Evolutionary conservation across 2,888 invertebrate genomes (phyloP).

Genomic region (Melitaea athalia): DNA sequence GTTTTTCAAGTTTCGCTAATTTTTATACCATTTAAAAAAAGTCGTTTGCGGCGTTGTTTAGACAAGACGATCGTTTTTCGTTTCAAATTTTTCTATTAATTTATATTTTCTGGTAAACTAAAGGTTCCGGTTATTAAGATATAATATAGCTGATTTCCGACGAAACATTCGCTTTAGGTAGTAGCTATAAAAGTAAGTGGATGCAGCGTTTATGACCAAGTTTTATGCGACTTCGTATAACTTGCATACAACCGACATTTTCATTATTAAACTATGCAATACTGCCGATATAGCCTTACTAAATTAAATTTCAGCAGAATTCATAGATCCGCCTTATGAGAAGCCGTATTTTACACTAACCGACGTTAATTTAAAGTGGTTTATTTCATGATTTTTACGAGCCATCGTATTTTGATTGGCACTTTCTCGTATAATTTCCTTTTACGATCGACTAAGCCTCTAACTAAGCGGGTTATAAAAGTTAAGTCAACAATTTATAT

Average conservation of each 20-base stretch:
- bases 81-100: background rate
- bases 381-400: conserved; percentile 51
- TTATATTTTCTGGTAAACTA: conserved; percentile 34
- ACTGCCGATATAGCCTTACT: conserved; percentile 54
- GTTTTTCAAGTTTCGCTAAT: no score
- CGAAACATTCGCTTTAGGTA: conserved; percentile 51
- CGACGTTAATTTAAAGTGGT: conserved; percentile 59
- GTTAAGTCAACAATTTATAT: conserved; percentile 41
- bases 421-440: conserved; percentile 49
- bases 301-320: conserved; percentile 63
- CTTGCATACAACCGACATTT: conserved; percentile 52
- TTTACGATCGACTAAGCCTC: conserved; percentile 49
- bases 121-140: conserved; percentile 48
- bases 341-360: conserved; percentile 52
- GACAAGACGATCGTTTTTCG: background rate
- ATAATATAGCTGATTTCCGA: conserved; percentile 56
- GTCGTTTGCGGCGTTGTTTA: no score
- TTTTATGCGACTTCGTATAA: conserved; percentile 69
- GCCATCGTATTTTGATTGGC: conserved; percentile 55
- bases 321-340: conserved; percentile 48
- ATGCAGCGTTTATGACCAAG: conserved; percentile 63
- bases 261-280: conserved; percentile 65
- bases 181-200: conserved; percentile 68
- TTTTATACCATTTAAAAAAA: no score
- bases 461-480: conserved; percentile 45